Base-by-base conservation (phyloP, 2,113 vertebrate genomes). In the Gymnocephalus cernua region DNA sequence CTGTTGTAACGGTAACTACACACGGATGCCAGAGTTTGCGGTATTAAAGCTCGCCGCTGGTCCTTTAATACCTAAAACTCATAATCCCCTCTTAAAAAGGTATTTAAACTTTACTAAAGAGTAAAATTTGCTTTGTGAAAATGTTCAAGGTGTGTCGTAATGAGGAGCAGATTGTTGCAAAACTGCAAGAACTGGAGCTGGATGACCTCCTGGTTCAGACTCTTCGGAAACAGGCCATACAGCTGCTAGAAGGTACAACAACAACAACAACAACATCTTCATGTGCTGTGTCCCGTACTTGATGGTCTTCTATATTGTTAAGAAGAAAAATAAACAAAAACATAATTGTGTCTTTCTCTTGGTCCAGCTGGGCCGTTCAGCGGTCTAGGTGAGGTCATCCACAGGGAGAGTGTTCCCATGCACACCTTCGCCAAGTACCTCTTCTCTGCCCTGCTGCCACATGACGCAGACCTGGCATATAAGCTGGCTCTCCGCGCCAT, bases 401-500 rank as follows among this genome's bases (percentile, higher is more conserved):
- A 99, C 92, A 96, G 97, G 73, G 98, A 99, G 90, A 99, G 98
- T 0, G 97, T 99, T 32, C 98, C 98, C 84, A 99, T 99, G 98
- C 98, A 99, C 93, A 99, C 97, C 65, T 99, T 99, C 86, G 97
- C 98, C 88, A 99, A 99, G 94, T 99, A 98, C 95, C 95, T 99
- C 79, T 99, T 99, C 94, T 97, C 97, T 63, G 97, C 98, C 47
- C 94, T 99, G 88, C 95, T 99, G 91, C 97, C 97, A 3, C 97
- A 99, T 0, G 98, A 99, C 75, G 95, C 98, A 32, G 98, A 99
- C 80, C 95, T 99, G 92, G 97, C 98, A 0, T 99, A 99, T 86
- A 99, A 98, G 87, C 92, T 99, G 94, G 97, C 97, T 77, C 96
- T 99, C 72, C 96, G 98, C 15, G 97, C 98, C 79, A 99, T 99